Evolutionary conservation across 2,888 invertebrate species (phyloP), one percentile per base, ranked within the genome.

Genomic region (Aelia acuminata): DNA sequence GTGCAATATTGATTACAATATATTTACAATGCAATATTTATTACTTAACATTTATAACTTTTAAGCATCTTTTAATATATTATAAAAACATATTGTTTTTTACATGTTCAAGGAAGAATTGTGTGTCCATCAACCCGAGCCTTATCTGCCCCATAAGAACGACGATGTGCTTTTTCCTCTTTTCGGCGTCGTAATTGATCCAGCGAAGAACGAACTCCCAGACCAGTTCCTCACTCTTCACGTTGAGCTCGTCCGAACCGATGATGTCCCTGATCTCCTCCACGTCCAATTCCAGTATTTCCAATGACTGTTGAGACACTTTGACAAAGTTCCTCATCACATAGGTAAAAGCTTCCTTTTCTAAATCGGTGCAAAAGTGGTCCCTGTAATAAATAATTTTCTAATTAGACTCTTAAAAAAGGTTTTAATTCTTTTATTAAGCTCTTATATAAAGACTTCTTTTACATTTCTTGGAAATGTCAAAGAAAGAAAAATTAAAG

Each of bases 121-220:
- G 94, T 3, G 97, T 97, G 90, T 97, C 97, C 91, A 98, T 93
- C 49, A 98, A 93, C 90, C 97, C 96, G 15, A 97, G 94, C 39
- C 97, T 94, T 90, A 97, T 96, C 91, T 96, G 96, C 89, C 95
- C 95, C 95, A 97, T 96, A 39, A 97, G 93, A 87, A 95, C 94
- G 2, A 96, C 96, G 47, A 98, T 96, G 92, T 96, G 94, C 88
- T 93, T 93, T 92, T 95, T 96, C 84, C 98, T 94, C 31, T 93
- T 93, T 39, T 95, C 95, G 0, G 96, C 94, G 91, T 96, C 95
- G 91, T 95, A 94, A 91, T 97, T 95, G 89, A 98, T 97, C 98
- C 98, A 98, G 84, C 96, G 94, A 87, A 98, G 92, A 35, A 97
- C 96, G 49, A 96, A 94, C 91, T 97, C 96, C 97, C 97, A 97